A percentile compares a stretch with the other conserved stretches of the same genome.
These are phyloP conservation scores for Puma concolor DNA, from an alignment of 2,113 vertebrate genomes.

Conservation along the genomic window DNA sequence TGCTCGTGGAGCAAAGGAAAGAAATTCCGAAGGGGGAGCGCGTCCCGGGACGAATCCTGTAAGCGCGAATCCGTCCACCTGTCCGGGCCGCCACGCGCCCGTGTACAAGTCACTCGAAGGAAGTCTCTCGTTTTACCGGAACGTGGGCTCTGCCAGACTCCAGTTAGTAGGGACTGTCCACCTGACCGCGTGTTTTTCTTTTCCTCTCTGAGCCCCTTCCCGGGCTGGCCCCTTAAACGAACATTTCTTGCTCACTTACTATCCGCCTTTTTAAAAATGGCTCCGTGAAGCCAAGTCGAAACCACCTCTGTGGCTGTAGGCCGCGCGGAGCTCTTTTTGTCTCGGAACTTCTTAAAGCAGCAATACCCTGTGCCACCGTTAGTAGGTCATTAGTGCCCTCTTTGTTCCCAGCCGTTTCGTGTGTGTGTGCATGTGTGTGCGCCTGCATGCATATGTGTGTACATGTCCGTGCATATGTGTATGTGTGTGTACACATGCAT, in stretches of 20 bases:
- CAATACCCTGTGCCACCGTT: background rate
- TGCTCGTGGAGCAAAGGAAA: slow-evolving; percentile 78
- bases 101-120: background rate
- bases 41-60: too few species aligned
- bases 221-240: too few species aligned
- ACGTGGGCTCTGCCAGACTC: slow-evolving; percentile 68
- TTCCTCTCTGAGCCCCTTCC: too few species aligned
- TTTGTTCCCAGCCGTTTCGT: background rate
- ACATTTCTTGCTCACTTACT: background rate
- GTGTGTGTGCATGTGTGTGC: background rate
- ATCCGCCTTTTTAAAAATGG: background rate
- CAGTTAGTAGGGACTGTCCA: slow-evolving; percentile 52
- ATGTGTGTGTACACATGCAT: too few species aligned
- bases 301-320: background rate
- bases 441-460: too few species aligned
- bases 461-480: too few species aligned
- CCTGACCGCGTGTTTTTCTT: background rate
- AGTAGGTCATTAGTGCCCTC: background rate
- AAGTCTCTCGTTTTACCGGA: slow-evolving; percentile 34
- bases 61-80: too few species aligned
- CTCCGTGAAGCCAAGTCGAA: background rate
- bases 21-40: slow-evolving; percentile 49
- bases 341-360: background rate
- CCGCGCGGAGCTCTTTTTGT: background rate
- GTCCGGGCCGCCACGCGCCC: too few species aligned